phyloP scores from a whole-genome alignment of 2,888 invertebrate species.

The Barypeithes pellucidus region DNA sequence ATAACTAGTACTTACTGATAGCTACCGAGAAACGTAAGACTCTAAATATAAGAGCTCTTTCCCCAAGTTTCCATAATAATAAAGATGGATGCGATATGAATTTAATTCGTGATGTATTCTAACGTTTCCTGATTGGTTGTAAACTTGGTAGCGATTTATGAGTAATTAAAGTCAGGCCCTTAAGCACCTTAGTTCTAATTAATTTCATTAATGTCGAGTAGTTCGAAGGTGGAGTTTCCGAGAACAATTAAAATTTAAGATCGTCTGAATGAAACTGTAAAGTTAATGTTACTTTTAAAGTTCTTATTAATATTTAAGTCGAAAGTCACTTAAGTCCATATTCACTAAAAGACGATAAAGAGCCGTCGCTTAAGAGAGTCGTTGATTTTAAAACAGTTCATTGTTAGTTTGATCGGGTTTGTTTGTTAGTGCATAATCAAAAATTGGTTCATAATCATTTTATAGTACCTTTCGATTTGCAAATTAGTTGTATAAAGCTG shows the following conservation, averaged over 20 bases:
- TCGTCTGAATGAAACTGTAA: conserved; percentile 17
- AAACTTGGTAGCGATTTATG: conserved; percentile 28
- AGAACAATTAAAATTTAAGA: conserved; percentile 25
- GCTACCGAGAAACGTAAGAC: no score
- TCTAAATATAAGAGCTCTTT: conserved; percentile 9
- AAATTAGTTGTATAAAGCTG: no score
- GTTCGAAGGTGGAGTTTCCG: conserved; percentile 18
- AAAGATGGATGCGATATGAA: conserved; percentile 25
- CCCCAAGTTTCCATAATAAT: background rate
- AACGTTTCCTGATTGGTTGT: conserved; percentile 30
- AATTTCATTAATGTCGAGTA: conserved; percentile 30
- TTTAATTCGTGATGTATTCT: conserved; percentile 36
- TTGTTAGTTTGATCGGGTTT: no score
- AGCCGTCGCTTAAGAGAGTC: no score
- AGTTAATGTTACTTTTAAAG: conserved; percentile 22
- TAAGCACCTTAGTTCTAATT: conserved; percentile 26
- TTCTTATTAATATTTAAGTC: conserved; percentile 21
- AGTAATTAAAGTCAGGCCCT: conserved; percentile 29
- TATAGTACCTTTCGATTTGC: no score
- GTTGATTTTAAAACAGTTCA: no score
- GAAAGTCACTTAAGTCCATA: no score
- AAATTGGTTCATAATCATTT: no score
- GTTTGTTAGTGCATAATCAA: no score
- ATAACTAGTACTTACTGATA: no score
- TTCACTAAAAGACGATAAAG: no score